Percentiles rank a stretch among this genome's conserved stretches.
These are phyloP conservation scores for Harmothoe impar DNA, from an alignment of 2,888 invertebrate species.

Conservation along the genomic window DNA sequence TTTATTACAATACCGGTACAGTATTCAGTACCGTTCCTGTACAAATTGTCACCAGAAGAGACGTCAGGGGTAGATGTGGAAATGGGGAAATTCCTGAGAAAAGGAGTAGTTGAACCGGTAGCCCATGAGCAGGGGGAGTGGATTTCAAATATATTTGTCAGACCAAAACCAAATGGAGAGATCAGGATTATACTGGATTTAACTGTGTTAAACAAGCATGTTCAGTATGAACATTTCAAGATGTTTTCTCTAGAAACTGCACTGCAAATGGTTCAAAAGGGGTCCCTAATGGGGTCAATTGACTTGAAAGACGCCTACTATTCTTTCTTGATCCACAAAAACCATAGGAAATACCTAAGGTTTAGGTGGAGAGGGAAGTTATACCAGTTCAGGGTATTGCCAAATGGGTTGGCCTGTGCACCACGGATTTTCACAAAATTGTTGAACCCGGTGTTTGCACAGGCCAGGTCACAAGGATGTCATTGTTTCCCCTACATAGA, in stretches of 20 bases:
- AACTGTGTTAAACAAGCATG: no score
- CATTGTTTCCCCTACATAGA: neutral
- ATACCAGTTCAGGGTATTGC: no score
- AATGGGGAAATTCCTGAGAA: neutral
- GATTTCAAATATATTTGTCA: conserved; percentile 15
- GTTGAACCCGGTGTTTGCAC: no score
- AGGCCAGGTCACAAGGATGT: neutral
- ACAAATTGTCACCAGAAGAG: neutral
- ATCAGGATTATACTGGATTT: no score
- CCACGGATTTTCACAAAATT: no score
- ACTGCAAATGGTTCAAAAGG: neutral
- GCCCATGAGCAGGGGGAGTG: neutral
- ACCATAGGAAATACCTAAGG: conserved; percentile 3
- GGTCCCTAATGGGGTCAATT: neutral
- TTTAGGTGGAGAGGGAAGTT: neutral
- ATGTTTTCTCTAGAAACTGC: no score
- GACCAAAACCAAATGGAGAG: no score
- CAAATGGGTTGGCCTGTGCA: no score
- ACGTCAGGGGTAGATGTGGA: neutral
- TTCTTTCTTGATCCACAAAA: no score
- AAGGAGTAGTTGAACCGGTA: neutral
- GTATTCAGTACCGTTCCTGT: neutral
- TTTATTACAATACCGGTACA: neutral
- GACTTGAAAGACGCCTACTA: no score
- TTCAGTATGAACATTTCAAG: no score